Evolutionary conservation across 2,113 vertebrate genomes (phyloP).

Genomic region (Mugil cephalus): DNA sequence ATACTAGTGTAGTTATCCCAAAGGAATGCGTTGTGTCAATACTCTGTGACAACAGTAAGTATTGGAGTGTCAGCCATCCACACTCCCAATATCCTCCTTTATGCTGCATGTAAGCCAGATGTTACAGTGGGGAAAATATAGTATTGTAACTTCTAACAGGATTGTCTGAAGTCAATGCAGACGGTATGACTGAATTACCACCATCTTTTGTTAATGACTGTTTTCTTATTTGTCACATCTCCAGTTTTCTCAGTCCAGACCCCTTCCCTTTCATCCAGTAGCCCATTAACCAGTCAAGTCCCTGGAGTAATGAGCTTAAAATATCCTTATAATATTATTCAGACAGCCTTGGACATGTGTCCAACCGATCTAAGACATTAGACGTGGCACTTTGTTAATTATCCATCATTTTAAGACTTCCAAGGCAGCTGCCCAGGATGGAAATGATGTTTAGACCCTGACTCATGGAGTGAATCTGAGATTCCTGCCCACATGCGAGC

Average conservation of each 20-base stretch:
- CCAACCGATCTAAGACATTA: constrained; percentile 28
- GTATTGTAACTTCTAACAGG: background rate
- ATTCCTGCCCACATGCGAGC: constrained; percentile 54
- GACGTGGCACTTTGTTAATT: constrained; percentile 56
- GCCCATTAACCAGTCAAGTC: constrained; percentile 26
- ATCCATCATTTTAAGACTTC: constrained; percentile 55
- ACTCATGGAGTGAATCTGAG: constrained; percentile 65
- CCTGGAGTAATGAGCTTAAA: constrained; percentile 48
- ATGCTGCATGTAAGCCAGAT: background rate
- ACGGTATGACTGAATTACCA: background rate
- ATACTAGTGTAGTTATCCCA: constrained; percentile 18
- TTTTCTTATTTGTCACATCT: constrained; percentile 1
- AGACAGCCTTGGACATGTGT: constrained; percentile 33
- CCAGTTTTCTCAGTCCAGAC: background rate
- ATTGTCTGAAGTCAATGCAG: background rate
- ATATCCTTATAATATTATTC: constrained; percentile 39
- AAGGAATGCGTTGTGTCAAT: constrained; percentile 56
- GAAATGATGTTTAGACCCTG: constrained; percentile 70
- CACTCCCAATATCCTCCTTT: background rate
- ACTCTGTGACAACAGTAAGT: constrained; percentile 14
- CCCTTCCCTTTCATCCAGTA: constrained; percentile 30
- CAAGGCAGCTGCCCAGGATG: constrained; percentile 50
- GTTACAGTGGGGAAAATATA: background rate
- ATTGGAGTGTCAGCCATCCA: background rate
- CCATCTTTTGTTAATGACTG: background rate